A percentile compares a stretch with the other conserved stretches of the same genome.
Evolutionary conservation across 1,140 invertebrate species (phyloP).

Genomic region (Neomicropteryx cornuta): DNA sequence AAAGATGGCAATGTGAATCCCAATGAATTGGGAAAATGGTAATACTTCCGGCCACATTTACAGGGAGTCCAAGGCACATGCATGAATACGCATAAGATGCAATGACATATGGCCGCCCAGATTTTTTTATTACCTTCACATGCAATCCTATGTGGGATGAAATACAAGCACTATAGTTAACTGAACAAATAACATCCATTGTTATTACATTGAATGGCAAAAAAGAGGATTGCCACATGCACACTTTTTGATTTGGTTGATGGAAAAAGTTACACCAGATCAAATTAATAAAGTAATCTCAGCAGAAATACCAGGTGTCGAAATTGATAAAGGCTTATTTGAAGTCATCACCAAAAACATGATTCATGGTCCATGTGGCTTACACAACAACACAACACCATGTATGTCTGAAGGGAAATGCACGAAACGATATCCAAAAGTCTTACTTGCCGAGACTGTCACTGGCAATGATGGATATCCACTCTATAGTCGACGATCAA

Average conservation of each 20-base stretch:
- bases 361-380: no score
- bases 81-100: constrained; percentile 33
- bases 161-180: constrained; percentile 19
- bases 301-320: constrained; percentile 37
- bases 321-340: no score
- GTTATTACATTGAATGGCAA: constrained; percentile 20
- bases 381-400: no score
- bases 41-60: constrained; percentile 33
- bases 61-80: constrained; percentile 30
- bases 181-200: constrained; percentile 14
- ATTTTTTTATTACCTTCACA: constrained; percentile 14
- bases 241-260: constrained; percentile 32
- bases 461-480: no score
- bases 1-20: constrained; percentile 6
- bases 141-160: constrained; percentile 22
- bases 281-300: constrained; percentile 26
- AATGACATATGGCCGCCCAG: constrained; percentile 24
- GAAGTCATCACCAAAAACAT: no score
- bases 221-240: constrained; percentile 33
- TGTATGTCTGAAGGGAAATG: no score
- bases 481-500: no score
- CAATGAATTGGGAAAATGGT: constrained; percentile 14
- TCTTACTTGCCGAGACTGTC: no score
- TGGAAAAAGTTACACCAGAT: constrained; percentile 17
- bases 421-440: no score